These are phyloP conservation scores for Aurelia sp. DNA, from an alignment of 30 jellyfish, hydroid and myxozoan species.

Conservation along the genomic window DNA sequence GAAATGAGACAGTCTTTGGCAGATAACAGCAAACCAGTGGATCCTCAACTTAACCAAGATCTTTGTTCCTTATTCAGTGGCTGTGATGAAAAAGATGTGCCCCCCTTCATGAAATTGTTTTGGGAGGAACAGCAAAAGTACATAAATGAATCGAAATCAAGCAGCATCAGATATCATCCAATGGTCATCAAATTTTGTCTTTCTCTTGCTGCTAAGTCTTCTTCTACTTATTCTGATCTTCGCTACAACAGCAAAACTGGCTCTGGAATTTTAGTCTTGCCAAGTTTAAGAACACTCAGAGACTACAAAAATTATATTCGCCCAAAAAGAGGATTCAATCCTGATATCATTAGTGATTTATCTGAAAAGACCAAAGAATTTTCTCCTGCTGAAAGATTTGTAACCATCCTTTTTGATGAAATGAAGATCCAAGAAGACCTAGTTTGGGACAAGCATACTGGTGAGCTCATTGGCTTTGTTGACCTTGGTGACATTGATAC, in stretches of 20 bases:
- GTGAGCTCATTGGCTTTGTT: slow-evolving; percentile 47
- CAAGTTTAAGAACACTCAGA: slow-evolving; percentile 68
- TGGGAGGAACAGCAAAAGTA: too few species aligned
- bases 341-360: slow-evolving; percentile 48
- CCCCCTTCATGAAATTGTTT: too few species aligned
- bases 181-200: slow-evolving; percentile 24
- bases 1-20: too few species aligned
- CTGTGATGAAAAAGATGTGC: too few species aligned
- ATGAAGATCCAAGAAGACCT: too few species aligned
- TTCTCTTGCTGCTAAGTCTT: slow-evolving; percentile 57
- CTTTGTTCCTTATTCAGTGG: too few species aligned
- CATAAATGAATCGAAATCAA: too few species aligned
- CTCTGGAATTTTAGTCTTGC: slow-evolving; percentile 51
- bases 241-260: slow-evolving; percentile 43
- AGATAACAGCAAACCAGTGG: too few species aligned
- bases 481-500: slow-evolving; percentile 65
- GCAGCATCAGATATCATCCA: too few species aligned
- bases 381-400: slow-evolving; percentile 41
- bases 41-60: too few species aligned
- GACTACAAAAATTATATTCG: slow-evolving; percentile 60
- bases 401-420: slow-evolving; percentile 24
- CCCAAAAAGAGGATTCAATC: slow-evolving; percentile 66
- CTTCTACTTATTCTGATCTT: slow-evolving; percentile 21
- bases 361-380: slow-evolving; percentile 23
- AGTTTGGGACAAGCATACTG: too few species aligned